Conservation (phyloP, 23 tunicate genomes). For the Trididemnum miniatum region DNA sequence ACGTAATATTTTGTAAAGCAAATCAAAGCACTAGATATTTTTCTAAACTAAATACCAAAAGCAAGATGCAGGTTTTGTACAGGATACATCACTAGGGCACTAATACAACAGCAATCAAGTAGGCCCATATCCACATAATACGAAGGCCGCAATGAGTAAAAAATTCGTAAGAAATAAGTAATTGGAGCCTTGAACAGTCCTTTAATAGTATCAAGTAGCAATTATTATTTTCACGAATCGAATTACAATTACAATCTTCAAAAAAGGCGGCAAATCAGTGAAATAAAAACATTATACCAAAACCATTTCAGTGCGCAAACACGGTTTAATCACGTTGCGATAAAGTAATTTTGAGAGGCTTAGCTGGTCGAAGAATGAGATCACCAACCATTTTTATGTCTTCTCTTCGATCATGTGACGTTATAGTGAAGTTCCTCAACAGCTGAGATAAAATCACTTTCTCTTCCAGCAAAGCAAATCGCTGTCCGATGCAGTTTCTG, state of each 20-base stretch:
- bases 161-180: too few species aligned
- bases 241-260: not conserved
- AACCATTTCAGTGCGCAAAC: not conserved
- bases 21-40: too few species aligned
- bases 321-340: not conserved
- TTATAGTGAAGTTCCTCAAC: slow-evolving; percentile 46
- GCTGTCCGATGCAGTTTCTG: slow-evolving; percentile 96
- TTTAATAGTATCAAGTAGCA: too few species aligned
- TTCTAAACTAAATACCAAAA: too few species aligned
- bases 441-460: slow-evolving; percentile 70
- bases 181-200: too few species aligned
- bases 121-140: too few species aligned
- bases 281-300: not conserved
- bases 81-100: too few species aligned
- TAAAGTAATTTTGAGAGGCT: slow-evolving; percentile 43
- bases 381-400: slow-evolving; percentile 57
- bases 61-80: too few species aligned
- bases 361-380: slow-evolving; percentile 68
- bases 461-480: slow-evolving; percentile 90
- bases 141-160: too few species aligned
- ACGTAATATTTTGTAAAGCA: too few species aligned
- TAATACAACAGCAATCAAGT: too few species aligned
- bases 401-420: slow-evolving; percentile 32
- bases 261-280: not conserved
- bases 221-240: too few species aligned